Base-by-base conservation (phyloP, 2,888 invertebrate genomes). In the Silvanus unidentatus region DNA sequence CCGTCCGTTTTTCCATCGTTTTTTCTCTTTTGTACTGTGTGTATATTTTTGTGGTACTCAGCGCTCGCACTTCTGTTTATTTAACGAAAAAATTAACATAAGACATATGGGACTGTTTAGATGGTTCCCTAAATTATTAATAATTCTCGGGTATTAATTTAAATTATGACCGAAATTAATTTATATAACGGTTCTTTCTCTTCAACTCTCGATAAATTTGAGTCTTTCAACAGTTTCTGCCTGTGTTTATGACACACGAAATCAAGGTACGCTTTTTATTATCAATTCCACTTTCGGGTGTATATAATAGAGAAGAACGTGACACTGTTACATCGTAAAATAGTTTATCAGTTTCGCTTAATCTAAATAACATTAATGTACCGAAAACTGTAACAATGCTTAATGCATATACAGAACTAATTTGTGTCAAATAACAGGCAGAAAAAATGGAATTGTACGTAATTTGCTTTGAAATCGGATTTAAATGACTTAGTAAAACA, bases 121-220 rank as follows among this genome's bases (percentile, higher is more conserved):
- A 50, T 44, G 46, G 48, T n/a, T n/a, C n/a, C n/a, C 44, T 48
- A 32, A 45, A 54, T 55, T 53, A 55, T 55, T 58, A 54, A 58
- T 58, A 58, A 54, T 55, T 54, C 44, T 53, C 49, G 47, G n/a
- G n/a, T 50, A 59, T 58, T 55, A 58, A 56, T 48, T 44, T 56
- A 49, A 60, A 52, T 55, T 57, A 58, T 48, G 36, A 44, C 42
- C 43, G 40, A 44, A 53, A 53, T 57, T 55, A 56, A 54, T 49
- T 53, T 50, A n/a, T n/a, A n/a, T n/a, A 50, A 57, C 48, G 43
- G 37, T 37, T 37, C 13, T 37, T 28, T 8, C 28, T 28, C 8
- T 9, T 28, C 8, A 8, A 28, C 28, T 4, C 3, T 22, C 22
- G 32, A 32, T 8, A 32, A 32, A 32, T 32, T 8, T 32, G 3